Evolutionary conservation across 2,797 vertebrate species (phyloP).

Genomic region (Cetoscarus ocellatus): DNA sequence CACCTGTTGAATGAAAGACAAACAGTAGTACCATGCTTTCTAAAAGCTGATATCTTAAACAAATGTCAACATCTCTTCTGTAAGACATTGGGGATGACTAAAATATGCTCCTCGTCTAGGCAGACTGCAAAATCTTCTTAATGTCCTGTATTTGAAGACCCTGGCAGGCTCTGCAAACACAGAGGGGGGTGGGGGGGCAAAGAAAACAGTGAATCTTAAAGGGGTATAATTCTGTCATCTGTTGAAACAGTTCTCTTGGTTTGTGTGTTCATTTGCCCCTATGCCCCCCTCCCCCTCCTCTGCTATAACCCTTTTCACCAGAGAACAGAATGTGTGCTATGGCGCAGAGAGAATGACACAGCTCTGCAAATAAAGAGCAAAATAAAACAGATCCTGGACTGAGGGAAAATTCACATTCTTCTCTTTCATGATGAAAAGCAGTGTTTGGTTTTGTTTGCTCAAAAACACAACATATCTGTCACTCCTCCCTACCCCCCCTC

Average conservation of each 20-base stretch:
- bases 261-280: constrained; percentile 1
- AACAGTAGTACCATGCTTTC: neutral
- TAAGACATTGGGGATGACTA: neutral
- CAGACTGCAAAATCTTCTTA: constrained; percentile 21
- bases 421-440: constrained; percentile 50
- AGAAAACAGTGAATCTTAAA: constrained; percentile 48
- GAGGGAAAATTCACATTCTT: constrained; percentile 45
- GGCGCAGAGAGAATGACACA: constrained; percentile 48
- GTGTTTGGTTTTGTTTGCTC: constrained; percentile 63
- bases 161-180: constrained; percentile 36
- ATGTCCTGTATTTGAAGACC: constrained; percentile 1
- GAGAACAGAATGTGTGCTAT: constrained; percentile 25
- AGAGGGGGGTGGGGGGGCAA: constrained; percentile 25
- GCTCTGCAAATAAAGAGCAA: neutral
- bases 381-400: constrained; percentile 16
- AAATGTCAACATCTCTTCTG: neutral
- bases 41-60: no score
- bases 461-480: constrained; percentile 33
- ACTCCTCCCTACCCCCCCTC: constrained; percentile 25
- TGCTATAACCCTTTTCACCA: constrained; percentile 47
- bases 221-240: constrained; percentile 64
- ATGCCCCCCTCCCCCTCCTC: constrained; percentile 3
- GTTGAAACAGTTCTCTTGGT: constrained; percentile 55
- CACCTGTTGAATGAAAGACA: neutral
- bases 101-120: neutral